Conservation (phyloP, 2,113 vertebrate genomes). For the Cisticola juncidis region DNA sequence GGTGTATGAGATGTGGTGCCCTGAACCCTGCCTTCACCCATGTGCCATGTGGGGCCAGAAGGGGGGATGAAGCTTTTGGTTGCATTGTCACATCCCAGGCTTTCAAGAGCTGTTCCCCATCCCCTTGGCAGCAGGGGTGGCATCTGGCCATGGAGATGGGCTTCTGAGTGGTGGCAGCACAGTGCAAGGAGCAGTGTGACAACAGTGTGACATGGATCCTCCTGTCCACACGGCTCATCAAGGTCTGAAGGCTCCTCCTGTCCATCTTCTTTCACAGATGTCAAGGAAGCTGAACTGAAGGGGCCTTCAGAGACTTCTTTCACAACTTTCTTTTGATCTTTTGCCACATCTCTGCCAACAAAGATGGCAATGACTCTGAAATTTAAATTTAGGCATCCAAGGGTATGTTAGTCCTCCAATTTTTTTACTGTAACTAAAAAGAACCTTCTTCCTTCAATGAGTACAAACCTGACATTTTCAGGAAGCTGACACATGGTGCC, state of each 20-base stretch:
- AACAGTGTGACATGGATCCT: neutral
- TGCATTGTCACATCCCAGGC: neutral
- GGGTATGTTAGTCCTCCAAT: neutral
- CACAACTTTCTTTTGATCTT: neutral
- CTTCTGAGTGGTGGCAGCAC: neutral
- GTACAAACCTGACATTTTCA: neutral
- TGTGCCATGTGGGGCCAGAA: rapidly evolving
- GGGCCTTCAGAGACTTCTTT: neutral
- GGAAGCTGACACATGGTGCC: neutral
- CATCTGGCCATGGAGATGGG: neutral
- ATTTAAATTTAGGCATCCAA: neutral
- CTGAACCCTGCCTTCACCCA: neutral
- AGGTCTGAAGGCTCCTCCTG: neutral
- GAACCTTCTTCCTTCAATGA: neutral
- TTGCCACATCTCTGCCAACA: neutral
- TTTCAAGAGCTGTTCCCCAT: neutral
- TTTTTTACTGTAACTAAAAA: neutral
- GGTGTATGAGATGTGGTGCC: neutral
- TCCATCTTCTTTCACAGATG: neutral
- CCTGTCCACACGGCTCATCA: rapidly evolving
- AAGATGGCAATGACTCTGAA: neutral
- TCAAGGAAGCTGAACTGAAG: neutral
- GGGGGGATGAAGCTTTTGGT: neutral
- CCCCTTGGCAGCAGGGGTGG: neutral
- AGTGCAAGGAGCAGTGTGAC: no score